A percentile compares a stretch with the other conserved stretches of the same genome.
phyloP scores from a whole-genome alignment of 2,797 vertebrate species.

The Sebastes itinus region DNA sequence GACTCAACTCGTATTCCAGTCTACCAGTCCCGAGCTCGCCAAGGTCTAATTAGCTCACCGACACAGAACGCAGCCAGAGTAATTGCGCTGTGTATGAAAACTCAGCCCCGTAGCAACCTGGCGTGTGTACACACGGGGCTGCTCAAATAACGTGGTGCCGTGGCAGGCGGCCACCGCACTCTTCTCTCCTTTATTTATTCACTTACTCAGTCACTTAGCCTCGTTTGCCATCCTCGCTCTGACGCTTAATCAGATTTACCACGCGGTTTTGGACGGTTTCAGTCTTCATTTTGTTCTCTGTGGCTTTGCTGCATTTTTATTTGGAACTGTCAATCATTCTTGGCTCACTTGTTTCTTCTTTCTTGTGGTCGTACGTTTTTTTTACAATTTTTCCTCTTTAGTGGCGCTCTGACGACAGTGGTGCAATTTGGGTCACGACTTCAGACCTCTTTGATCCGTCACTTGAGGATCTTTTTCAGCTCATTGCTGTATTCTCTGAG shows the following conservation, averaged over 20 bases:
- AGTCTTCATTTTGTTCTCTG: constrained; percentile 55
- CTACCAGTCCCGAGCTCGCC: constrained; percentile 44
- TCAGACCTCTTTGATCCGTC: constrained; percentile 33
- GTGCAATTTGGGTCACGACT: constrained; percentile 26
- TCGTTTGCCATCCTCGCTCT: constrained; percentile 55
- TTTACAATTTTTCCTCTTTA: neutral
- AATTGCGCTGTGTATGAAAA: constrained; percentile 70
- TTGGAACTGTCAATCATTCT: constrained; percentile 47
- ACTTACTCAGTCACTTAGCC: constrained; percentile 77
- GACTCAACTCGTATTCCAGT: constrained; percentile 61
- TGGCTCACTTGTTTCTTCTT: neutral
- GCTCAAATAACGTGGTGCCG: constrained; percentile 61
- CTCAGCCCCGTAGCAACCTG: constrained; percentile 67
- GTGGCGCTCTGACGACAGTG: constrained; percentile 9
- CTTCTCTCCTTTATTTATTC: constrained; percentile 74
- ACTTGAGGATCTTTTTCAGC: constrained; percentile 15
- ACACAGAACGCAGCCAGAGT: constrained; percentile 64
- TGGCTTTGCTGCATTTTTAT: constrained; percentile 46
- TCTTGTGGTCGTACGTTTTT: neutral
- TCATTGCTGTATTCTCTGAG: constrained; percentile 23
- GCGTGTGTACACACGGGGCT: constrained; percentile 67
- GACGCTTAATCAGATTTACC: constrained; percentile 73
- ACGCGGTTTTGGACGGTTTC: constrained; percentile 53
- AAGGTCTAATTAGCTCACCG: constrained; percentile 74
- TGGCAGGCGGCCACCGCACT: constrained; percentile 71